These are phyloP conservation scores for Uloborus plumipes DNA, from an alignment of 2,888 invertebrate species.

Conservation along the genomic window DNA sequence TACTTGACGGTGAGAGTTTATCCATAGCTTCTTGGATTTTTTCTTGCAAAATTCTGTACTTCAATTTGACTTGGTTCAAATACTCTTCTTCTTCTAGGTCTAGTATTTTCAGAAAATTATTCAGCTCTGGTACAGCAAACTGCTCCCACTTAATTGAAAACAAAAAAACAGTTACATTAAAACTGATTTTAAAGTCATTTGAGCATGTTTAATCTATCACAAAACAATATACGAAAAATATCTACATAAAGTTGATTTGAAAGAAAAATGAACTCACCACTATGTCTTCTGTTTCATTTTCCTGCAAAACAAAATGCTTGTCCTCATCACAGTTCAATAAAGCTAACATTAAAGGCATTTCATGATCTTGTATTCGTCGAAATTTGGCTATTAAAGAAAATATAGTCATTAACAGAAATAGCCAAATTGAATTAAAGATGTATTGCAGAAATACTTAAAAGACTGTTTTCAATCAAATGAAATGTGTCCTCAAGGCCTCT, in stretches of 20 bases:
- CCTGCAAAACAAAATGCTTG: constrained; percentile 74
- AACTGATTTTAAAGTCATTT: too few relatives aligned
- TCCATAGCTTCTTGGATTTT: constrained; percentile 66
- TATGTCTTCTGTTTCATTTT: constrained; percentile 76
- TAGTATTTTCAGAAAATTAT: constrained; percentile 75
- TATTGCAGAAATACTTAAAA: background rate
- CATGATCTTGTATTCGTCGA: constrained; percentile 73
- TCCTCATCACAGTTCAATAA: constrained; percentile 72
- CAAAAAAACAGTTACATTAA: too few relatives aligned
- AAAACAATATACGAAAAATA: background rate
- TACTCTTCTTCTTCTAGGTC: constrained; percentile 75
- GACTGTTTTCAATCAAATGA: too few relatives aligned
- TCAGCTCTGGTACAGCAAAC: constrained; percentile 75
- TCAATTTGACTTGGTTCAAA: constrained; percentile 73
- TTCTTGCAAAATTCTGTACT: constrained; percentile 71
- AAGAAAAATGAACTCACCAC: constrained; percentile 70
- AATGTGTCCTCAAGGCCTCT: too few relatives aligned
- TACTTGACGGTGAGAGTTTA: constrained; percentile 45
- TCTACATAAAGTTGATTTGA: background rate
- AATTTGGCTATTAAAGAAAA: constrained; percentile 67
- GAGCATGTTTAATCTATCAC: background rate
- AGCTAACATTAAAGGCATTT: constrained; percentile 73
- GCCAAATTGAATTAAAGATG: background rate
- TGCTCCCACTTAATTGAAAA: constrained; percentile 74
- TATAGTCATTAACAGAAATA: background rate